Percentiles rank a stretch among this genome's conserved stretches.
These are phyloP conservation scores for Parazoanthus darwini DNA, from an alignment of 92 coral and sea anemone species.

Conservation along the genomic window DNA sequence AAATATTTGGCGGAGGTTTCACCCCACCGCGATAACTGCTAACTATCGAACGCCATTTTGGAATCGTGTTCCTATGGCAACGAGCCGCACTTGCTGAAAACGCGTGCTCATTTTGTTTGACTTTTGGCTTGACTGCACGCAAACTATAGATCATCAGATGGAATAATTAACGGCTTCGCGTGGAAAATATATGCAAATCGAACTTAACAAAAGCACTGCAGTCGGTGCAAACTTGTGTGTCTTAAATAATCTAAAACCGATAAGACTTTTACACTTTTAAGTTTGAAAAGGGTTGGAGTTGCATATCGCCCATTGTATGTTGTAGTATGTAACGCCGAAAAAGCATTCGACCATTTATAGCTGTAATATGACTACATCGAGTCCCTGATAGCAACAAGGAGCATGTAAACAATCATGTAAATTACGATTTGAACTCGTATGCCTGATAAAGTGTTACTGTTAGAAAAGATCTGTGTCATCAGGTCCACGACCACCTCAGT, in stretches of 20 bases:
- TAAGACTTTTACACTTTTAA: not conserved
- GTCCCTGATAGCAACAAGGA: too few species aligned
- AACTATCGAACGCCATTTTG: conserved; percentile 87
- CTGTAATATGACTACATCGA: too few species aligned
- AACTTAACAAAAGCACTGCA: not conserved
- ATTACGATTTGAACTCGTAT: too few species aligned
- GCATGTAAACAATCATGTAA: too few species aligned
- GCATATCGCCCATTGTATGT: too few species aligned
- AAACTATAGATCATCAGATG: not conserved
- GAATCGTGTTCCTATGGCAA: conserved; percentile 69
- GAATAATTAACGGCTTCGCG: not conserved
- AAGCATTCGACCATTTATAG: too few species aligned
- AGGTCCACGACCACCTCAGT: too few species aligned
- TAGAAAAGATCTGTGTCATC: too few species aligned
- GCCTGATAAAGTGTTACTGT: too few species aligned
- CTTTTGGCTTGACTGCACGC: not conserved
- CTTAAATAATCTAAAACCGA: not conserved
- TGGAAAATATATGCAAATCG: not conserved
- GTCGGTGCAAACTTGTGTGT: not conserved
- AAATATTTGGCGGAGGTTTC: conserved; percentile 36
- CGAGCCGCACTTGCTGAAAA: not conserved
- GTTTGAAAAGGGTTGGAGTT: not conserved
- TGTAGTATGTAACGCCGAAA: too few species aligned
- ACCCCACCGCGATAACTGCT: conserved; percentile 37
- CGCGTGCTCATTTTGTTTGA: not conserved